Evolutionary conservation across 1,140 invertebrate genomes (phyloP).

Genomic region (Microplitis mediator): DNA sequence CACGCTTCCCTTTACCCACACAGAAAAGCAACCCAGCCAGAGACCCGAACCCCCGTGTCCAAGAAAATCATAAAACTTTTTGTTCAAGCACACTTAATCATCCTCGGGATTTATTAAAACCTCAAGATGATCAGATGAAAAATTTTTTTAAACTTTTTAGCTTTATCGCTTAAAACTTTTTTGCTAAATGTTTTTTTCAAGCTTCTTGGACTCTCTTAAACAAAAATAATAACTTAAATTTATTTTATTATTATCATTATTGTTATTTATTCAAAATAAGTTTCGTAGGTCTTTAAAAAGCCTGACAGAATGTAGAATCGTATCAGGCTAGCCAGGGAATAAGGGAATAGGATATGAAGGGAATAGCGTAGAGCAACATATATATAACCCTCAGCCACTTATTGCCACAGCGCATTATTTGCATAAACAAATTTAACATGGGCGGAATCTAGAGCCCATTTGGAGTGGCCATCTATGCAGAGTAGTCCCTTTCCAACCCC

Average conservation of each 20-base stretch:
- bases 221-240: no score
- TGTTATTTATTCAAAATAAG: not conserved
- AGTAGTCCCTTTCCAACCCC: no score
- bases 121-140: conserved; percentile 7
- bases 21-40: not conserved
- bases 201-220: no score
- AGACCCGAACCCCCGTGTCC: not conserved
- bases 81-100: not conserved
- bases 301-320: conserved; percentile 9
- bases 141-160: not conserved
- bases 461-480: no score
- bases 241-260: no score
- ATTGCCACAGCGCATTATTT: conserved; percentile 50
- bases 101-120: not conserved
- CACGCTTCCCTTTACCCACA: conserved; percentile 1
- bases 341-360: conserved; percentile 17
- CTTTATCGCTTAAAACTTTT: no score
- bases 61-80: conserved; percentile 15
- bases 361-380: not conserved
- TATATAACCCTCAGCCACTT: conserved; percentile 40
- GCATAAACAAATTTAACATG: conserved; percentile 55
- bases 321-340: not conserved
- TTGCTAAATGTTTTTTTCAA: no score
- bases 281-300: not conserved
- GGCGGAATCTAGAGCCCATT: conserved; percentile 8